Evolutionary conservation across 2,888 invertebrate genomes (phyloP).

Genomic region (Aspidiotus rigidus): DNA sequence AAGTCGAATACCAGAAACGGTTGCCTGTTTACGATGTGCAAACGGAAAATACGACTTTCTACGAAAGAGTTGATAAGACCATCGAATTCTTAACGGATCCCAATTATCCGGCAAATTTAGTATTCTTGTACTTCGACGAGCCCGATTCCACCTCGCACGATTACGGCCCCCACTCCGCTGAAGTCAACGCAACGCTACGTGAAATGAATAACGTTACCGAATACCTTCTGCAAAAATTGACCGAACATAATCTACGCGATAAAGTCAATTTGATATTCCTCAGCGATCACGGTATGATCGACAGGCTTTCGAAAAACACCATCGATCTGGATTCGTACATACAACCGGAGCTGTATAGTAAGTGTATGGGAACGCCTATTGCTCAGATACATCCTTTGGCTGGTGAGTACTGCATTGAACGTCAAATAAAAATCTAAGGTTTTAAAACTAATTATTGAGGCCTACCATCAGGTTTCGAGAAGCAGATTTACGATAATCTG

Average conservation of each 20-base stretch:
- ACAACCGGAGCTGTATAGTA: slow-evolving; percentile 45
- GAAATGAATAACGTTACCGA: slow-evolving; percentile 49
- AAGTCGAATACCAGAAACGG: slow-evolving; percentile 46
- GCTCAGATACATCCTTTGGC: slow-evolving; percentile 47
- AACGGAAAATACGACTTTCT: slow-evolving; percentile 41
- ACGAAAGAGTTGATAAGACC: slow-evolving; percentile 48
- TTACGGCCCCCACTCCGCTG: slow-evolving; percentile 49
- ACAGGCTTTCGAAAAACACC: slow-evolving; percentile 48
- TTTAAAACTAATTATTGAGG: neutral
- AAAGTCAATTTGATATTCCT: slow-evolving; percentile 57
- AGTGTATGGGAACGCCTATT: slow-evolving; percentile 50
- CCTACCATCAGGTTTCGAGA: slow-evolving; percentile 27
- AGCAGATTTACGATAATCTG: slow-evolving; percentile 33
- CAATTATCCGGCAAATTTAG: slow-evolving; percentile 56
- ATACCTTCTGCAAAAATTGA: slow-evolving; percentile 49
- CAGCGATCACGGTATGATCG: slow-evolving; percentile 65
- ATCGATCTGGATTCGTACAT: slow-evolving; percentile 51
- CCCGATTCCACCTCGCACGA: slow-evolving; percentile 58
- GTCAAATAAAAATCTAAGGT: neutral
- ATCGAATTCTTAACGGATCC: slow-evolving; percentile 54
- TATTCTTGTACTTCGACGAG: slow-evolving; percentile 59
- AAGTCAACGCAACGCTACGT: slow-evolving; percentile 44
- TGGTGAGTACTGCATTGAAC: slow-evolving; percentile 9
- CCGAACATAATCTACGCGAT: slow-evolving; percentile 46
- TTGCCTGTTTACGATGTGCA: neutral